phyloP scores from a whole-genome alignment of 2,888 invertebrate species.

The Pseudolycoriella hygida region DNA sequence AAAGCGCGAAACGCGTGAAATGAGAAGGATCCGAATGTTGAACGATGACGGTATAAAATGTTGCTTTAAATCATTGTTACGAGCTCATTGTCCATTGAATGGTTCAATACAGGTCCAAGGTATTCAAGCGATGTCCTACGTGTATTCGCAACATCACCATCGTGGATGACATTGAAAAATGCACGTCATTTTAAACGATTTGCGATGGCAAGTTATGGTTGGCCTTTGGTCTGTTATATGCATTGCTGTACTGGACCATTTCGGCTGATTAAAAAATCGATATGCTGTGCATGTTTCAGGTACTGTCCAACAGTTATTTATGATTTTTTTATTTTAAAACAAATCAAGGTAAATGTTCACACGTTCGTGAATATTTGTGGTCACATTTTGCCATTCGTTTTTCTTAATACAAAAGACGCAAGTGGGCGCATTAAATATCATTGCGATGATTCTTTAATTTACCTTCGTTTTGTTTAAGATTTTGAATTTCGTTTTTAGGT shows the following conservation, averaged over 20 bases:
- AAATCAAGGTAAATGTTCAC: not conserved
- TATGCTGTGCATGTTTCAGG: constrained; percentile 57
- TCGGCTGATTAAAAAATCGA: constrained; percentile 45
- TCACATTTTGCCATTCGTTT: too few relatives aligned
- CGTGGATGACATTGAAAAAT: constrained; percentile 66
- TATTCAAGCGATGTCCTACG: constrained; percentile 28
- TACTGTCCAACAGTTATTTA: too few relatives aligned
- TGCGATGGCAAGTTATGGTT: constrained; percentile 73
- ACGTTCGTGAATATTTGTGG: not conserved
- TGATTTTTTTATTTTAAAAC: too few relatives aligned
- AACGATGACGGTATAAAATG: constrained; percentile 41
- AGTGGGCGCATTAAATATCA: too few relatives aligned
- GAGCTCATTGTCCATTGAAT: too few relatives aligned
- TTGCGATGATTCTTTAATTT: too few relatives aligned
- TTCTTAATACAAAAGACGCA: too few relatives aligned
- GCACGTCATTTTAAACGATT: constrained; percentile 62
- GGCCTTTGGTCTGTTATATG: constrained; percentile 68
- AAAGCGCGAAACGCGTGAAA: constrained; percentile 53
- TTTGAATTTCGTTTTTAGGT: constrained; percentile 22
- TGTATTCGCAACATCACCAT: constrained; percentile 45
- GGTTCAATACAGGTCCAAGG: constrained; percentile 6
- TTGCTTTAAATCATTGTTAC: too few relatives aligned
- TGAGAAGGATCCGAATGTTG: constrained; percentile 42
- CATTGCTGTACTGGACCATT: constrained; percentile 60
- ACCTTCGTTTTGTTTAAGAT: not conserved